Evolutionary conservation across 2,797 vertebrate genomes (phyloP).

Genomic region (Eleutherodactylus coqui): DNA sequence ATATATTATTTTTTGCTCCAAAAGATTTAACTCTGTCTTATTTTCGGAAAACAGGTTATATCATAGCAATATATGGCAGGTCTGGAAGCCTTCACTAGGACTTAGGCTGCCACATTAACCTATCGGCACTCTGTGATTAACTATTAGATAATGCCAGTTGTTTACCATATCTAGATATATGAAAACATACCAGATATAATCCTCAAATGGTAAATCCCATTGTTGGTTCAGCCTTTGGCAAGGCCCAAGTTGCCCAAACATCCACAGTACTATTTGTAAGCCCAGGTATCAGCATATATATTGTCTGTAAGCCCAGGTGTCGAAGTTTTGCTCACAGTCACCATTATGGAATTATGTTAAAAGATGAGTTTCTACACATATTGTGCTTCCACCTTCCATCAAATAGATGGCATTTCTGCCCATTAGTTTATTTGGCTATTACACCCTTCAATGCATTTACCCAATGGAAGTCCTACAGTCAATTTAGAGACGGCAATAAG

Average conservation of each 20-base stretch:
- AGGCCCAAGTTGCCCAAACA: not conserved
- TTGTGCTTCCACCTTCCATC: not conserved
- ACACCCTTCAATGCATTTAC: conserved; percentile 34
- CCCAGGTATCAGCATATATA: not conserved
- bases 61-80: too few relatives aligned
- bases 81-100: too few relatives aligned
- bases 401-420: conserved; percentile 10
- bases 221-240: too few relatives aligned
- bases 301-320: not conserved
- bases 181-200: too few relatives aligned
- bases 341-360: not conserved
- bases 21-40: too few relatives aligned
- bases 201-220: too few relatives aligned
- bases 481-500: conserved; percentile 15
- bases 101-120: too few relatives aligned
- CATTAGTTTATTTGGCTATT: conserved; percentile 43
- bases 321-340: not conserved
- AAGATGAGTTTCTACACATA: not conserved
- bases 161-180: too few relatives aligned
- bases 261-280: not conserved
- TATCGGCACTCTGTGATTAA: too few relatives aligned
- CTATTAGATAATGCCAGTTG: too few relatives aligned
- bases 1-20: too few relatives aligned
- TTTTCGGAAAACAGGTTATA: too few relatives aligned
- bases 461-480: conserved; percentile 29